These are phyloP conservation scores for Syncerus caffer DNA, from an alignment of 2,797 vertebrate genomes.

Conservation along the genomic window DNA sequence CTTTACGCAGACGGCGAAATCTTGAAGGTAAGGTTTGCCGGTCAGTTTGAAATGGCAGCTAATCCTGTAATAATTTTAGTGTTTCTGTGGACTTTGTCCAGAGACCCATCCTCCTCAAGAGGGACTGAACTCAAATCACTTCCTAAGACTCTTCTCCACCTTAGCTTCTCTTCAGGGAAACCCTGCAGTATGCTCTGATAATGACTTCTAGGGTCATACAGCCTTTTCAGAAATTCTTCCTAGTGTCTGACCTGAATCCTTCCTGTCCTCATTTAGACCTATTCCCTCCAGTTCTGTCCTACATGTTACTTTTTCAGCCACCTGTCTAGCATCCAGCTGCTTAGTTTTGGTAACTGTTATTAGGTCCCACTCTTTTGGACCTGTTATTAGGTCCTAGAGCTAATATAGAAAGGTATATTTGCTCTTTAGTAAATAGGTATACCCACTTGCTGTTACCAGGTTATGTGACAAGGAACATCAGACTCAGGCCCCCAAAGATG, in stretches of 20 bases:
- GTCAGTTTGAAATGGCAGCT: neutral
- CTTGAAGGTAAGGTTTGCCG: slow-evolving; percentile 88
- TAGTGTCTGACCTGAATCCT: neutral
- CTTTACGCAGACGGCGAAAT: slow-evolving; percentile 98
- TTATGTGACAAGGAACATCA: neutral
- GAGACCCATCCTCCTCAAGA: neutral
- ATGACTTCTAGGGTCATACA: neutral
- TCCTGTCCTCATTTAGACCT: slow-evolving; percentile 10
- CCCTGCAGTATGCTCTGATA: neutral
- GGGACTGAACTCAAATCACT: neutral
- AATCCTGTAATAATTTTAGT: neutral
- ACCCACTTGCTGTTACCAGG: neutral
- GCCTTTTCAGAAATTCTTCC: neutral
- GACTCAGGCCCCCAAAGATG: neutral
- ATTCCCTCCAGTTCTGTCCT: slow-evolving; percentile 20
- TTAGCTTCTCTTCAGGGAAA: slow-evolving; percentile 29
- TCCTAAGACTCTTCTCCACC: neutral
- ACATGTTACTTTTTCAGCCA: neutral
- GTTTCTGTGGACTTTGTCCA: neutral
- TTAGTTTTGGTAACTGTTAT: slow-evolving; percentile 5
- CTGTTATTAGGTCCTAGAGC: neutral
- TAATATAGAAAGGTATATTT: neutral
- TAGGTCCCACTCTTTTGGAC: neutral
- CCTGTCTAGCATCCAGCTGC: neutral
- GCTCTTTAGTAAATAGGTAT: neutral